These are phyloP conservation scores for Drosophila vallismaia DNA, from an alignment of 2,888 invertebrate species.

Conservation along the genomic window DNA sequence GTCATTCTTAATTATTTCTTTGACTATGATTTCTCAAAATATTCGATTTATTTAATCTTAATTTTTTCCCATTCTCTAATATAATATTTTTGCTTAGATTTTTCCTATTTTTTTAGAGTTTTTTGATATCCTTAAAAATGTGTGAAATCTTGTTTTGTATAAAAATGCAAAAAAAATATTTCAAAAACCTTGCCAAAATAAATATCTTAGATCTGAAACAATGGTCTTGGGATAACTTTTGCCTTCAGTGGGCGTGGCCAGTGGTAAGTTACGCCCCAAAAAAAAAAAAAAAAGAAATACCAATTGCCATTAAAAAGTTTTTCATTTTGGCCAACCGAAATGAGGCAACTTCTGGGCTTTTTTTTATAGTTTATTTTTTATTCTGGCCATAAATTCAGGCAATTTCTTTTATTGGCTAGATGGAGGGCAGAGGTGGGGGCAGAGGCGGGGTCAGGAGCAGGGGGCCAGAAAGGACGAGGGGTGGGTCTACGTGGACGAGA, in stretches of 20 bases:
- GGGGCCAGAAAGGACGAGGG: neutral
- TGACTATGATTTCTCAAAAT: too few relatives aligned
- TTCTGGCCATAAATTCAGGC: conserved; percentile 43
- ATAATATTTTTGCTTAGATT: too few relatives aligned
- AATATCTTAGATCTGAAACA: conserved; percentile 15
- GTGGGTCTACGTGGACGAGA: conserved; percentile 13
- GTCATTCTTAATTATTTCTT: too few relatives aligned
- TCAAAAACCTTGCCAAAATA: neutral
- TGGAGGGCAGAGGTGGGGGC: neutral
- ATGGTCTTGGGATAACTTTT: conserved; percentile 33
- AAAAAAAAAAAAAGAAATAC: conserved; percentile 5
- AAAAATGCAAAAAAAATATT: too few relatives aligned
- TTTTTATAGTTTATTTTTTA: neutral
- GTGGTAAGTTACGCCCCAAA: conserved; percentile 15
- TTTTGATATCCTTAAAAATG: too few relatives aligned
- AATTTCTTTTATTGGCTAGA: conserved; percentile 43
- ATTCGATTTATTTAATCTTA: too few relatives aligned
- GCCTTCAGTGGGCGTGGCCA: conserved; percentile 30
- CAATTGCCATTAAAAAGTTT: conserved; percentile 63
- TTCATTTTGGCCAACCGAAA: conserved; percentile 48
- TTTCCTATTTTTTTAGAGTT: too few relatives aligned
- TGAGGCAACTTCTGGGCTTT: conserved; percentile 35
- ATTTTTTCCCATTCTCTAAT: too few relatives aligned
- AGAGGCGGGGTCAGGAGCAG: too few relatives aligned
- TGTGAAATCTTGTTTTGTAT: too few relatives aligned